Base-by-base conservation (phyloP, 2,113 vertebrate species). In the Caranx ignobilis region DNA sequence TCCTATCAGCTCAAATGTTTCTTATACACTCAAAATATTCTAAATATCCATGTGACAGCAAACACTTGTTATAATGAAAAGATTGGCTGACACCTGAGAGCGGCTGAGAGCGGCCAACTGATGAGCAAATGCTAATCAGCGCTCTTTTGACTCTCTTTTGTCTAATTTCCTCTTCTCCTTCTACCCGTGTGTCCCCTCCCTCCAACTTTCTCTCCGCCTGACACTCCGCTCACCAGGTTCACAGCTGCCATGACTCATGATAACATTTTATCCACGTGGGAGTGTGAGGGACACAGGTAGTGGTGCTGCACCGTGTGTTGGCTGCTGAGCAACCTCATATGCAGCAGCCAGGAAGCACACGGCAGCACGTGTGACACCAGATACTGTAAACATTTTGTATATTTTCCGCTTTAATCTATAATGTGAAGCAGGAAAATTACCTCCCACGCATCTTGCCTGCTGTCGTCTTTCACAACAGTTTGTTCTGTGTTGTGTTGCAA, bases 401-500 rank as follows among this genome's bases (percentile, higher is more conserved):
- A 77, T 85, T 82, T 85, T 68, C 67, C 75, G 26, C 55, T 32
- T 35, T 60, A 21, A 80, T 77, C 4, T 62, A 75, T 64, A 90
- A 79, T 32, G 54, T 68, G 66, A 89, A 88, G 32, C 63, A 41
- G 60, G 43, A 81, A 82, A 85, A 86, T 92, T 93, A 95, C 95
- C 94, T 95, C 93, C 82, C 77, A 86, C 68, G 39, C 89, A 76
- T 93, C 77, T 47, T 89, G 80, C 54, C 73, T 67, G 84, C 81
- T 69, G 21, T 92, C 91, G 73, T 93, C 90, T 83, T 87, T 89
- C 69, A 81, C 87, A 81, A 71, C 89, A 62, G 84, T 91, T 88
- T 90, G 88, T 52, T 86, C 86, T 39, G 89, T 64, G 79, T 93
- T 95, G 66, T 94, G 91, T 61, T 93, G 92, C 91, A 96, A 91